Evolutionary conservation across 2,113 vertebrate genomes (phyloP).

Genomic region (Chloropsis hardwickii): DNA sequence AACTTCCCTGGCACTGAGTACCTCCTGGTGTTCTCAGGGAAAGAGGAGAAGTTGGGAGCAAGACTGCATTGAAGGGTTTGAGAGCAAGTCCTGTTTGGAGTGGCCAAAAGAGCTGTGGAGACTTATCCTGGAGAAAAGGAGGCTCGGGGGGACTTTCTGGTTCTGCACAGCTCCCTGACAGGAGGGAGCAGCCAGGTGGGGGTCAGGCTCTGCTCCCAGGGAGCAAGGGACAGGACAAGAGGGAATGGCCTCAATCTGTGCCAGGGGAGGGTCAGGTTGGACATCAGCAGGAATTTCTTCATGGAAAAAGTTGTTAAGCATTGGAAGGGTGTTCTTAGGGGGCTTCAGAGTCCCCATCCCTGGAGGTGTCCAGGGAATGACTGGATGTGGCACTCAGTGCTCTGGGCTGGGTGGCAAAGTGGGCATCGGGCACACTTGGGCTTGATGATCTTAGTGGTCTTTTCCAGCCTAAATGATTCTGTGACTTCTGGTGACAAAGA

Average conservation of each 20-base stretch:
- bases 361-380: background rate
- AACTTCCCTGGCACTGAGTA: background rate
- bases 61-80: background rate
- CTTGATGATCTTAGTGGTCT: background rate
- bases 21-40: background rate
- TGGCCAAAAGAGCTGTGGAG: fast-evolving
- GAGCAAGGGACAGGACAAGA: background rate
- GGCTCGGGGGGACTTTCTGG: background rate
- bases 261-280: background rate
- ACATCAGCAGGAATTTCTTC: background rate
- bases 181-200: fast-evolving
- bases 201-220: background rate
- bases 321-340: background rate
- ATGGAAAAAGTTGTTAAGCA: background rate
- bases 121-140: background rate
- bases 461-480: background rate
- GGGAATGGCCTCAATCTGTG: background rate
- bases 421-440: fast-evolving
- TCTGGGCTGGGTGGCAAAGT: background rate
- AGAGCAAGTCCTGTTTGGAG: background rate
- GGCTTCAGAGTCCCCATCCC: background rate
- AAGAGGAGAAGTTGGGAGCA: background rate
- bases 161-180: background rate
- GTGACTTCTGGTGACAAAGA: background rate
- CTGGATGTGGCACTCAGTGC: background rate